phyloP scores from a whole-genome alignment of 2,888 invertebrate genomes.

The Polydesmus complanatus region DNA sequence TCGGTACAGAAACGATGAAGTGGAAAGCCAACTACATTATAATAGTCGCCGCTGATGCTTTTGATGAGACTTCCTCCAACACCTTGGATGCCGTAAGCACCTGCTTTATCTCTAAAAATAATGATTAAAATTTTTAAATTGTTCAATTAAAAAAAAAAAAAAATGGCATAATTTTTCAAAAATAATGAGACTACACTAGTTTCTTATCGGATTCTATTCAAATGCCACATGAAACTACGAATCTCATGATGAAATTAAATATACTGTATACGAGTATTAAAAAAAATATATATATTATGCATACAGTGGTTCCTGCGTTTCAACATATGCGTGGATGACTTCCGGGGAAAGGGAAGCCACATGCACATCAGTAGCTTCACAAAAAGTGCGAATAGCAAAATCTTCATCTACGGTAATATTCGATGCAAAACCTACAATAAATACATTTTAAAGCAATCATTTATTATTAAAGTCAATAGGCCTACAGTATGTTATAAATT shows the following conservation, averaged over 20 bases:
- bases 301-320: slow-evolving; percentile 78
- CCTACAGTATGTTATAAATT: not conserved
- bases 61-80: slow-evolving; percentile 68
- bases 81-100: slow-evolving; percentile 82
- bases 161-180: not conserved
- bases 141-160: slow-evolving; percentile 15
- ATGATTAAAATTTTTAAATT: too few relatives aligned
- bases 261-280: not conserved
- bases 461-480: too few relatives aligned
- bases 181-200: not conserved
- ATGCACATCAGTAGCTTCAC: slow-evolving; percentile 65
- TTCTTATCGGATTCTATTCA: not conserved
- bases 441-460: too few relatives aligned
- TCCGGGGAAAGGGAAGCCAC: slow-evolving; percentile 59
- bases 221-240: not conserved
- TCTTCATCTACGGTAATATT: slow-evolving; percentile 25
- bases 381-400: slow-evolving; percentile 48
- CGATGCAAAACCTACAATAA: too few relatives aligned
- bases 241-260: not conserved
- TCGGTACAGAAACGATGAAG: slow-evolving; percentile 41
- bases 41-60: slow-evolving; percentile 66
- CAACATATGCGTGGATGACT: slow-evolving; percentile 68
- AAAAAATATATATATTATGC: slow-evolving; percentile 21
- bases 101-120: slow-evolving; percentile 63
- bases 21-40: slow-evolving; percentile 79